These are phyloP conservation scores for Coronaproctus castanopsis DNA, from an alignment of 2,888 invertebrate species.

Conservation along the genomic window DNA sequence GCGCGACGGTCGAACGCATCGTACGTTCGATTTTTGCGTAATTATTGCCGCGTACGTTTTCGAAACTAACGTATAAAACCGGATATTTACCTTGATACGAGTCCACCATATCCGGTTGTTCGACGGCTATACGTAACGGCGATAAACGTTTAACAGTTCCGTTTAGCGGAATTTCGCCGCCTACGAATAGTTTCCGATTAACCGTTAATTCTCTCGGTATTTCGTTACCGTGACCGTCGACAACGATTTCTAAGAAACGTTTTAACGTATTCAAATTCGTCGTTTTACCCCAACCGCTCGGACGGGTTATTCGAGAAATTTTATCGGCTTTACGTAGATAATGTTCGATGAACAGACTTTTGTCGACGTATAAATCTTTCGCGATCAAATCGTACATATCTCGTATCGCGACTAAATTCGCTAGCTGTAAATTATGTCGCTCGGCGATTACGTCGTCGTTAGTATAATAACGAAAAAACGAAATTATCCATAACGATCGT, in stretches of 20 bases:
- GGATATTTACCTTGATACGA: conserved; percentile 1
- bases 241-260: neutral
- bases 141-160: neutral
- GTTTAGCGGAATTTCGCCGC: neutral
- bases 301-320: no score
- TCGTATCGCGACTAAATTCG: no score
- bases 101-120: neutral
- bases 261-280: conserved; percentile 2
- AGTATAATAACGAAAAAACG: no score
- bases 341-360: no score
- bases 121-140: neutral
- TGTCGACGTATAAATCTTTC: no score
- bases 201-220: neutral
- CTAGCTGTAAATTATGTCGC: no score
- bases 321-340: no score
- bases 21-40: neutral
- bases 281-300: conserved; percentile 2
- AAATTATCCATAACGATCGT: no score
- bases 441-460: no score
- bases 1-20: neutral
- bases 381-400: no score
- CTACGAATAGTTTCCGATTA: neutral
- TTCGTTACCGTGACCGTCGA: neutral
- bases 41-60: neutral
- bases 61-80: neutral